Percentiles rank a stretch among this genome's conserved stretches.
Evolutionary conservation across 1,140 invertebrate genomes (phyloP).

Genomic region (Eupeodes corollae): DNA sequence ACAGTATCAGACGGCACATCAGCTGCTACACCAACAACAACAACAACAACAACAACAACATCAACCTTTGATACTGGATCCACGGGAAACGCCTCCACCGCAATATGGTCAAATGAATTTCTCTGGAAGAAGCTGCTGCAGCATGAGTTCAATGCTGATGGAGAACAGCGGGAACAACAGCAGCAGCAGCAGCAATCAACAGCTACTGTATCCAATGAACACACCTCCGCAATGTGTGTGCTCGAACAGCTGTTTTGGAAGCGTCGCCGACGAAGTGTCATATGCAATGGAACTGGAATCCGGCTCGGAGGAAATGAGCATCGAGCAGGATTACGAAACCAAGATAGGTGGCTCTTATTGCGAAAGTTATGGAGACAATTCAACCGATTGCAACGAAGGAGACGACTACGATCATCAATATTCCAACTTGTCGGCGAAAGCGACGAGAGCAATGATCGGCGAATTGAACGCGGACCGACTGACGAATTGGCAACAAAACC

Average conservation of each 20-base stretch:
- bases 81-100: neutral
- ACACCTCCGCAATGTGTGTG: conserved; percentile 18
- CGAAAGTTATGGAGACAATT: conserved; percentile 26
- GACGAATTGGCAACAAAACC: too few relatives aligned
- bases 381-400: conserved; percentile 9
- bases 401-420: conserved; percentile 10
- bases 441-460: neutral
- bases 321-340: conserved; percentile 2
- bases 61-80: neutral
- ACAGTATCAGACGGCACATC: neutral
- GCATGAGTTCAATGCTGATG: conserved; percentile 3
- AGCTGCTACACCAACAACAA: neutral
- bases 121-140: conserved; percentile 4
- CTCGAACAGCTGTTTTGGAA: too few relatives aligned
- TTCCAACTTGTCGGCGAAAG: neutral
- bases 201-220: neutral
- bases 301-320: conserved; percentile 11
- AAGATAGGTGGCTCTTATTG: conserved; percentile 22
- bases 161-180: neutral
- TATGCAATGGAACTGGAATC: too few relatives aligned
- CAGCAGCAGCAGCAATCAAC: too few relatives aligned
- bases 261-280: too few relatives aligned
- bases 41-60: neutral
- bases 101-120: neutral
- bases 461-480: too few relatives aligned